phyloP scores from a whole-genome alignment of 2,113 vertebrate species.

The zebrafish (Danio rerio) region GRCz12tu NC_133199.1:2269001-2269500 shows the following conservation, averaged over 20 bases:
- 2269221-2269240: background rate
- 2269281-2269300: background rate
- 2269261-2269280: background rate
- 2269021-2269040: background rate
- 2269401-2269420: no score
- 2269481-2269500: no score
- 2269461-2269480: no score
- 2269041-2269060: background rate
- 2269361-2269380: no score
- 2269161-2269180: background rate
- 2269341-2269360: no score
- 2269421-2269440: no score
- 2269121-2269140: constrained; percentile 14
- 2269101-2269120: constrained; percentile 3
- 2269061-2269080: constrained; percentile 40
- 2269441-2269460: no score
- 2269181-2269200: background rate
- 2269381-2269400: no score
- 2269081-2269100: constrained; percentile 19
- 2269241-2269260: background rate
- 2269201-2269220: background rate
- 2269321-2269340: no score
- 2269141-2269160: constrained; percentile 31
- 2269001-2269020: background rate
- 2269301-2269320: no score